These are phyloP conservation scores for Xiphophorus birchmanni DNA, from an alignment of 2,797 vertebrate species.

Conservation along the genomic window DNA sequence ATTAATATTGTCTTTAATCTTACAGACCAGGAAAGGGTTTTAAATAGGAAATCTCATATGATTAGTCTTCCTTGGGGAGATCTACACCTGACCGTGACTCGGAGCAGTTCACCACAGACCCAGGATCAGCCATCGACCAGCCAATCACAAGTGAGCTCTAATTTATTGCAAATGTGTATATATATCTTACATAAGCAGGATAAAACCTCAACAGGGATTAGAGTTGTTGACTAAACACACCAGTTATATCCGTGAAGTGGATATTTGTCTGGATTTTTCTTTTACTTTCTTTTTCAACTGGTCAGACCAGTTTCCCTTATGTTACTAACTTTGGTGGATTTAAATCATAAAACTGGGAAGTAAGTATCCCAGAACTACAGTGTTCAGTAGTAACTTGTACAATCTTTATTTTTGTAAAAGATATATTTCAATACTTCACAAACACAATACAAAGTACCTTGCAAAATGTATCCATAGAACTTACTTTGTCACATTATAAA, in stretches of 20 bases:
- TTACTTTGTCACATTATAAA: neutral
- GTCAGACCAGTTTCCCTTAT: neutral
- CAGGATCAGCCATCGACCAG: neutral
- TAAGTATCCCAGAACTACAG: neutral
- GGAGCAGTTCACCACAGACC: conserved; percentile 14
- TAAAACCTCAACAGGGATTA: neutral
- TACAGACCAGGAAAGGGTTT: conserved; percentile 64
- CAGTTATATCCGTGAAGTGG: neutral
- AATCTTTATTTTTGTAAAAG: neutral
- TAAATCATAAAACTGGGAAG: neutral
- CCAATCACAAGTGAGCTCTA: conserved; percentile 23
- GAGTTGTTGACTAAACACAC: neutral
- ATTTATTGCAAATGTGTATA: neutral
- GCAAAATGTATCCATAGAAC: neutral
- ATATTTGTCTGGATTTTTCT: neutral
- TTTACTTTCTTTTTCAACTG: neutral
- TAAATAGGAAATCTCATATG: conserved; percentile 51
- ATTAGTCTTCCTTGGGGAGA: conserved; percentile 37
- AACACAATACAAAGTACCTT: neutral
- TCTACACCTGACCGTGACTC: conserved; percentile 33
- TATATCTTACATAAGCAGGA: neutral
- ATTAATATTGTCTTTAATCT: fast-evolving
- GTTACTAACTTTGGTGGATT: neutral
- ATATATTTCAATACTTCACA: neutral
- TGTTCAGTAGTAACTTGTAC: neutral